Percentiles rank a stretch among this genome's conserved stretches.
Evolutionary conservation across 2,113 vertebrate species (phyloP).

Genomic region (Archocentrus centrarchus): DNA sequence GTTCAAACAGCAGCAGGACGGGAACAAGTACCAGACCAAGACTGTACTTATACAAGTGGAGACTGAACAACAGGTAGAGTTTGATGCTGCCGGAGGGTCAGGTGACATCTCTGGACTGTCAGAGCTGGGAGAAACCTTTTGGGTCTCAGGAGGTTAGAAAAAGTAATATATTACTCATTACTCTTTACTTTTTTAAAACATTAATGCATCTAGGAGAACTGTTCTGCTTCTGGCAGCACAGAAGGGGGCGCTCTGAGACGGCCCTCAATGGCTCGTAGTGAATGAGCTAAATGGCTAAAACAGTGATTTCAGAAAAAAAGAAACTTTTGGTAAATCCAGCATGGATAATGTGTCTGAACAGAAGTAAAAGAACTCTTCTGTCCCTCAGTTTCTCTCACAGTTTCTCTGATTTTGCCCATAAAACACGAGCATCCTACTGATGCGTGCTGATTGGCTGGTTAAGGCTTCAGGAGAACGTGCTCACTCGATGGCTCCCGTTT

Average conservation of each 20-base stretch:
- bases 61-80: background rate
- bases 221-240: background rate
- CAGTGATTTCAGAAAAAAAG: no score
- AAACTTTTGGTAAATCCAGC: background rate
- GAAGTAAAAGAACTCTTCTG: background rate
- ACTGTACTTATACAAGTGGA: rapidly evolving
- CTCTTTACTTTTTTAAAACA: background rate
- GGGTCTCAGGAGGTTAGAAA: rapidly evolving
- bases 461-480: rapidly evolving
- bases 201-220: background rate
- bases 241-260: background rate
- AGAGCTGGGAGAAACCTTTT: background rate
- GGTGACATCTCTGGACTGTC: background rate
- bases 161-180: background rate
- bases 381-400: background rate
- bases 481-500: background rate
- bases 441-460: background rate
- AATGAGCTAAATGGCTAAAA: background rate
- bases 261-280: background rate
- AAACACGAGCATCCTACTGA: background rate
- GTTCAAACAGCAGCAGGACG: background rate
- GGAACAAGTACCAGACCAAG: background rate
- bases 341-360: background rate
- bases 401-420: background rate
- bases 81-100: background rate